These are phyloP conservation scores for Bombus terrestris DNA, from an alignment of 1,140 invertebrate genomes.

Conservation along the genomic window DNA sequence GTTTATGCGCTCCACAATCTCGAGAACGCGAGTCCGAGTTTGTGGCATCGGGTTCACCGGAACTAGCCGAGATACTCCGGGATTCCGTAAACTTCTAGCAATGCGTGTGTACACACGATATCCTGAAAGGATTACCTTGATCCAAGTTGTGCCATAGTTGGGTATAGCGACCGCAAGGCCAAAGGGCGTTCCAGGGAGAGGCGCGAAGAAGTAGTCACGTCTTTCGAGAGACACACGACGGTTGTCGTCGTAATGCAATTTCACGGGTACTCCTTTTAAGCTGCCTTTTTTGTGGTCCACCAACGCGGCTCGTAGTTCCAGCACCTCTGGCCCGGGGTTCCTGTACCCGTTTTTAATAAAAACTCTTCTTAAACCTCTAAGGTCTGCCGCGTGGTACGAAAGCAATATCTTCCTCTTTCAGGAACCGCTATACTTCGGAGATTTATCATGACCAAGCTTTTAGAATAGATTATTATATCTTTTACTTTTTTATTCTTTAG, in stretches of 20 bases:
- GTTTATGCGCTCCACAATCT: constrained; percentile 16
- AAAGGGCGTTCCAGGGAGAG: constrained; percentile 92
- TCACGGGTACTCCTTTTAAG: constrained; percentile 87
- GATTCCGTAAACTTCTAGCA: constrained; percentile 5
- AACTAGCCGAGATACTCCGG: neutral
- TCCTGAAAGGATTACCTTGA: constrained; percentile 81
- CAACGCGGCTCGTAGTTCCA: constrained; percentile 87
- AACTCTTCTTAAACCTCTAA: neutral
- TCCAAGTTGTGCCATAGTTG: constrained; percentile 90
- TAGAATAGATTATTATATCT: neutral
- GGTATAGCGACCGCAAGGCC: constrained; percentile 92
- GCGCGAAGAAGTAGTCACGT: constrained; percentile 93
- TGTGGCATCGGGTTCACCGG: neutral
- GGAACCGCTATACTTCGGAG: neutral
- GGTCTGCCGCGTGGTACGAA: neutral
- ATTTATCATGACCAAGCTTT: neutral
- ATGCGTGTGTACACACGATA: constrained; percentile 1
- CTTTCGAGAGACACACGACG: constrained; percentile 90
- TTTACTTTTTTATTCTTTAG: neutral
- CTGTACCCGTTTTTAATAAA: constrained; percentile 58
- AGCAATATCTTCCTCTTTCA: constrained; percentile 9
- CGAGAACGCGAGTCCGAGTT: neutral
- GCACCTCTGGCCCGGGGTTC: constrained; percentile 79
- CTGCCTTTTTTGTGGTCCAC: constrained; percentile 88
- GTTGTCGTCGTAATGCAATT: constrained; percentile 92